phyloP scores from a whole-genome alignment of 2,888 invertebrate genomes.

The Exocentrus adspersus region DNA sequence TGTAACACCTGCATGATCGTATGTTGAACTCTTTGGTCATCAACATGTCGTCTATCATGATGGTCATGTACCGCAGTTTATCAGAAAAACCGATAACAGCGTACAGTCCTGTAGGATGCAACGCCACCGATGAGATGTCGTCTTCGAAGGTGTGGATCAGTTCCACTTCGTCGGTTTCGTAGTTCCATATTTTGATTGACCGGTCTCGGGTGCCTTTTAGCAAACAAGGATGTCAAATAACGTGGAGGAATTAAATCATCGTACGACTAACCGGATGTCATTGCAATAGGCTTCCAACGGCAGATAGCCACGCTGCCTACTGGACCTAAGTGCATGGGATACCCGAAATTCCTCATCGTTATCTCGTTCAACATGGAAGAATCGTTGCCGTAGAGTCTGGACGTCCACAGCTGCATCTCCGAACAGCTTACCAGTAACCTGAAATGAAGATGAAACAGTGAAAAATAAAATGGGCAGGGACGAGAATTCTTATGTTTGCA shows the following conservation, averaged over 20 bases:
- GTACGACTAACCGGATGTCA: slow-evolving; percentile 70
- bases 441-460: too few species aligned
- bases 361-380: slow-evolving; percentile 68
- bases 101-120: slow-evolving; percentile 82
- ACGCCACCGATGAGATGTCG: slow-evolving; percentile 80
- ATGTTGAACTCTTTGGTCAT: slow-evolving; percentile 72
- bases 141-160: slow-evolving; percentile 78
- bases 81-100: slow-evolving; percentile 91
- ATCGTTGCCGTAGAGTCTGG: slow-evolving; percentile 73
- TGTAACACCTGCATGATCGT: slow-evolving; percentile 68
- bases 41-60: slow-evolving; percentile 86
- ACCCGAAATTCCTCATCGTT: slow-evolving; percentile 74
- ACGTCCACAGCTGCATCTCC: slow-evolving; percentile 77
- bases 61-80: slow-evolving; percentile 87
- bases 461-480: too few species aligned
- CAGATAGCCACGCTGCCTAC: slow-evolving; percentile 86
- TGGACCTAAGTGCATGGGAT: slow-evolving; percentile 81
- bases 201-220: slow-evolving; percentile 75
- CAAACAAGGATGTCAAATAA: too few species aligned
- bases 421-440: slow-evolving; percentile 68
- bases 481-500: too few species aligned
- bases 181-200: slow-evolving; percentile 92
- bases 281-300: slow-evolving; percentile 89
- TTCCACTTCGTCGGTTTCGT: slow-evolving; percentile 80
- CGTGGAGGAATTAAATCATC: slow-evolving; percentile 8